Conservation (phyloP, 2,113 vertebrate species). For the Platycercus adscitus region DNA sequence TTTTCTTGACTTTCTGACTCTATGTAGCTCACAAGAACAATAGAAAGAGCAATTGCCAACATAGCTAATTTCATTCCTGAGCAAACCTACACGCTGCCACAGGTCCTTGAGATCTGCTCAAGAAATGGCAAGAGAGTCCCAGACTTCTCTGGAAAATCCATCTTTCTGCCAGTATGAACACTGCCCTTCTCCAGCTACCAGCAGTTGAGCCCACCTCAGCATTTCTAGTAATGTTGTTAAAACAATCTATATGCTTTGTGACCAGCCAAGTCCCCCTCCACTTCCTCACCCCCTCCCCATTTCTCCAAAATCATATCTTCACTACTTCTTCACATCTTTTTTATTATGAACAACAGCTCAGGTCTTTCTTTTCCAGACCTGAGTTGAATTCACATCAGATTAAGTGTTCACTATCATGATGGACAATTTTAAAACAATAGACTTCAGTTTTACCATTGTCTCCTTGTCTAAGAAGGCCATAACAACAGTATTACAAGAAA, state of each 20-base stretch:
- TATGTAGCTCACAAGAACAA: neutral
- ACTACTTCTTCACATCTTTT: neutral
- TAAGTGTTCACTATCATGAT: neutral
- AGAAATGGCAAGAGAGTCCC: neutral
- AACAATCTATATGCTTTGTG: neutral
- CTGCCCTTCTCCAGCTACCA: neutral
- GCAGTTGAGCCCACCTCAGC: rapidly evolving
- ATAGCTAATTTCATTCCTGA: rapidly evolving
- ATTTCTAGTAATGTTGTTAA: neutral
- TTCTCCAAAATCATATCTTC: neutral
- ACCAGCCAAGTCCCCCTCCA: neutral
- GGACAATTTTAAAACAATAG: neutral
- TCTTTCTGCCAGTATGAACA: neutral
- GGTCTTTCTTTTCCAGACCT: neutral
- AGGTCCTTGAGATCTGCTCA: neutral
- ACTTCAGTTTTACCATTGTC: neutral
- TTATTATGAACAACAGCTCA: neutral
- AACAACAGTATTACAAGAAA: neutral
- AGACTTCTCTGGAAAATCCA: neutral
- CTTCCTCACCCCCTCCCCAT: neutral
- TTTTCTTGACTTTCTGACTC: neutral
- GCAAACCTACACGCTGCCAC: neutral
- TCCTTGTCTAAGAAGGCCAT: neutral
- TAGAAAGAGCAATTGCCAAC: neutral
- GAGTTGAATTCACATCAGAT: neutral